Conservation (phyloP, 2,113 vertebrate genomes). For the Salvator merianae region DNA sequence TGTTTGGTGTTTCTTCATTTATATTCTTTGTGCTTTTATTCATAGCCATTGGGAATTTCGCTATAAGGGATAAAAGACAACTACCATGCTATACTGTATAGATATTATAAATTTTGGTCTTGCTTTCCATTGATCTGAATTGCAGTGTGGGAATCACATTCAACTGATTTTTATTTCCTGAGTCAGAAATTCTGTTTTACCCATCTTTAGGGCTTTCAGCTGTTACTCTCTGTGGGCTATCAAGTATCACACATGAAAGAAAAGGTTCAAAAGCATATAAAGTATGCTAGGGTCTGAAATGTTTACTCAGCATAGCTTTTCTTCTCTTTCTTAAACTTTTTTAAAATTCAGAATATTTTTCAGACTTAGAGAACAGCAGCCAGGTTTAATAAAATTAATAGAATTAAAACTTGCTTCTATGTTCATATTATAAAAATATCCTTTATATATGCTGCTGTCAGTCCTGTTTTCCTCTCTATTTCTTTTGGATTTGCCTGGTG, state of each 20-base stretch:
- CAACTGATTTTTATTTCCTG: slow-evolving; percentile 84
- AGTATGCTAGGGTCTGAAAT: slow-evolving; percentile 75
- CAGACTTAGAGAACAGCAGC: slow-evolving; percentile 66
- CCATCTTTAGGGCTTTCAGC: slow-evolving; percentile 78
- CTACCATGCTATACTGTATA: slow-evolving; percentile 74
- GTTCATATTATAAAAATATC: not conserved
- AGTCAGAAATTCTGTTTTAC: slow-evolving; percentile 86
- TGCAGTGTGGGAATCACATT: slow-evolving; percentile 80
- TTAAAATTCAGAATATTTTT: slow-evolving; percentile 75
- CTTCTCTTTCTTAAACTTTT: slow-evolving; percentile 40
- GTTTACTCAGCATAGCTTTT: slow-evolving; percentile 75
- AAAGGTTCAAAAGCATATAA: slow-evolving; percentile 80
- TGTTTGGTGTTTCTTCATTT: slow-evolving; percentile 66
- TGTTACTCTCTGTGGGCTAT: slow-evolving; percentile 75
- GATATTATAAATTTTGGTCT: slow-evolving; percentile 81
- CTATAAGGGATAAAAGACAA: slow-evolving; percentile 74
- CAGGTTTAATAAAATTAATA: slow-evolving; percentile 67
- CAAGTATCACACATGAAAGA: slow-evolving; percentile 81
- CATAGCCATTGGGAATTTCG: slow-evolving; percentile 75
- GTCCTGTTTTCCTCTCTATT: slow-evolving; percentile 43
- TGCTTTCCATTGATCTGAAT: slow-evolving; percentile 81
- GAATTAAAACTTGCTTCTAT: no score
- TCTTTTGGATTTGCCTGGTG: slow-evolving; percentile 30
- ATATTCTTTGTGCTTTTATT: slow-evolving; percentile 64
- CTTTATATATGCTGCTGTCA: slow-evolving; percentile 56